Evolutionary conservation across 1,140 invertebrate species (phyloP), one percentile per base, ranked within the genome.

Genomic region (Neoseiulus cucumeris): DNA sequence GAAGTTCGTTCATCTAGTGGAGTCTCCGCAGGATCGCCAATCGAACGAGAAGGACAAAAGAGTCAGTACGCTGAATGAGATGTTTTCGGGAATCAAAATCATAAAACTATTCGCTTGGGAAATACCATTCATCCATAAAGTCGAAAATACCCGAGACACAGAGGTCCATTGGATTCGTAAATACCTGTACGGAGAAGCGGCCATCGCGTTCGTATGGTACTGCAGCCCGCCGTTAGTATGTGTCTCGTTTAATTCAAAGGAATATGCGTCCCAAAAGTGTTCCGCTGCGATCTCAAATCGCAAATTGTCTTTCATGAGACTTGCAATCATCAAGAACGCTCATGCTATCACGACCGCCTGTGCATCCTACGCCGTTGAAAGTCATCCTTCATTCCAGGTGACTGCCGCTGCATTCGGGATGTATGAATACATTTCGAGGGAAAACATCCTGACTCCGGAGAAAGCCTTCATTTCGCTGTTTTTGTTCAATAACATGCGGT

Each of bases 381-480:
- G n/a, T n/a, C n/a, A n/a, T n/a, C n/a, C n/a, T n/a, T n/a, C n/a
- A n/a, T n/a, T n/a, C n/a, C n/a, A 82, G 81, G 44, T 69, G 6
- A 65, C 68, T 1, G 9, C 95, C 75, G 89, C 88, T 67, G 88
- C 91, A 71, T 98, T 97, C 77, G 86, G 85, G 70, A 89, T 88
- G 66, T 94, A 84, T 78, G 85, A 92, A 71, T 77, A 92, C 74
- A 66, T 73, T 1, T 75, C 76, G 68, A 72, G 72, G 4, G 72
- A 72, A n/a, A 85, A 89, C 74, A 80, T 89, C 66, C 79, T 98
- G 73, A 85, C 91, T 75, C 85, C 91, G 70, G 81, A 83, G 75
- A 92, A 83, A 73, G 94, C 89, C 69, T 98, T 98, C 80, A 93
- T 98, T 68, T 90, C 93, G 70, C 81, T 98, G 70, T 88, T 92